These are phyloP conservation scores for Otocyon megalotis DNA, from an alignment of 2,113 vertebrate species.

Conservation along the genomic window DNA sequence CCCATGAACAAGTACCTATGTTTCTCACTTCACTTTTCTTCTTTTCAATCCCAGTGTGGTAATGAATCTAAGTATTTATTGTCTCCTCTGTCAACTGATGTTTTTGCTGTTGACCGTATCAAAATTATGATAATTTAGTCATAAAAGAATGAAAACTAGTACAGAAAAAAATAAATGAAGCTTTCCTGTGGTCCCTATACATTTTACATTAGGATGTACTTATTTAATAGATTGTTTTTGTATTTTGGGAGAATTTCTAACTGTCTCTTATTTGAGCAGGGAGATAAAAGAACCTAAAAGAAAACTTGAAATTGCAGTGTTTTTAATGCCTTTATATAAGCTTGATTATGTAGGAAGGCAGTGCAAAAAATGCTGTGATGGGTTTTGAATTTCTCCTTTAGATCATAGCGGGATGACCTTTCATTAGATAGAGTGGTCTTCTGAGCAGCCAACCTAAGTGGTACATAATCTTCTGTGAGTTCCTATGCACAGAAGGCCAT, in stretches of 20 bases:
- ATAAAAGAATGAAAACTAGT: not conserved
- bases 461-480: constrained; percentile 69
- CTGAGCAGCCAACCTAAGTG: constrained; percentile 50
- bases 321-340: not conserved
- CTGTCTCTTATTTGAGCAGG: not conserved
- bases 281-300: not conserved
- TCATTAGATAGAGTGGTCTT: constrained; percentile 61
- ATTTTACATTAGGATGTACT: not conserved
- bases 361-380: not conserved
- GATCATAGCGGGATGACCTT: constrained; percentile 37
- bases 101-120: not conserved
- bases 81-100: not conserved
- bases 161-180: not conserved
- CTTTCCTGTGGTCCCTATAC: not conserved
- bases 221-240: not conserved
- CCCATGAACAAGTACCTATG: not conserved
- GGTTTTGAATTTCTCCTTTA: constrained; percentile 53
- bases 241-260: not conserved
- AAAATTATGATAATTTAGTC: not conserved
- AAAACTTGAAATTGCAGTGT: not conserved
- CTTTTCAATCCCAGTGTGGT: not conserved
- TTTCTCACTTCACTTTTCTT: not conserved
- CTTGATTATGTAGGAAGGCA: not conserved
- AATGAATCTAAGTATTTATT: not conserved
- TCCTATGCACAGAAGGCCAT: constrained; percentile 51